Percentiles rank a stretch among this genome's conserved stretches.
These are phyloP conservation scores for Mycalesis mineus DNA, from an alignment of 2,888 invertebrate species.

Conservation along the genomic window DNA sequence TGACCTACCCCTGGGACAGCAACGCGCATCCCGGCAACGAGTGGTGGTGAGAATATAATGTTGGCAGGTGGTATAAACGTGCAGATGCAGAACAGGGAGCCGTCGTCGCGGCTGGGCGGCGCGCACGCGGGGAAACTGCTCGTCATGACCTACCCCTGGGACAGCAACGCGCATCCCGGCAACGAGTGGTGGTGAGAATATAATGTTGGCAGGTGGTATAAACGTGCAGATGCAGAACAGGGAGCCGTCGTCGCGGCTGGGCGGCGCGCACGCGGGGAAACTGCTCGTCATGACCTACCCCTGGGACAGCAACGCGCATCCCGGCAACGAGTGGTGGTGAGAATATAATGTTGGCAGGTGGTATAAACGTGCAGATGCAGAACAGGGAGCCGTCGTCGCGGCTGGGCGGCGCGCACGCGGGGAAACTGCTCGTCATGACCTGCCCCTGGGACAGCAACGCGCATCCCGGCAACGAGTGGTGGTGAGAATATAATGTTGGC, in stretches of 20 bases:
- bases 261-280: constrained; percentile 63
- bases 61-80: no score
- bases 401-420: constrained; percentile 60
- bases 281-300: constrained; percentile 82
- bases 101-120: no score
- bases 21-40: no score
- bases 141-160: no score
- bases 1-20: no score
- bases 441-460: constrained; percentile 87
- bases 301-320: constrained; percentile 85
- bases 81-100: no score
- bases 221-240: constrained; percentile 73
- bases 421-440: constrained; percentile 79
- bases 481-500: constrained; percentile 53
- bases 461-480: constrained; percentile 85
- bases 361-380: constrained; percentile 72
- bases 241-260: constrained; percentile 75
- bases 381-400: constrained; percentile 77
- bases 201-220: constrained; percentile 65
- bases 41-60: no score
- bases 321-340: constrained; percentile 75
- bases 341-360: constrained; percentile 43
- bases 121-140: no score
- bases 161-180: no score
- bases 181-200: no score